Percentiles rank a stretch among this genome's conserved stretches.
Evolutionary conservation across 1,140 invertebrate genomes (phyloP).

Genomic region (Drosophila equinoxialis): DNA sequence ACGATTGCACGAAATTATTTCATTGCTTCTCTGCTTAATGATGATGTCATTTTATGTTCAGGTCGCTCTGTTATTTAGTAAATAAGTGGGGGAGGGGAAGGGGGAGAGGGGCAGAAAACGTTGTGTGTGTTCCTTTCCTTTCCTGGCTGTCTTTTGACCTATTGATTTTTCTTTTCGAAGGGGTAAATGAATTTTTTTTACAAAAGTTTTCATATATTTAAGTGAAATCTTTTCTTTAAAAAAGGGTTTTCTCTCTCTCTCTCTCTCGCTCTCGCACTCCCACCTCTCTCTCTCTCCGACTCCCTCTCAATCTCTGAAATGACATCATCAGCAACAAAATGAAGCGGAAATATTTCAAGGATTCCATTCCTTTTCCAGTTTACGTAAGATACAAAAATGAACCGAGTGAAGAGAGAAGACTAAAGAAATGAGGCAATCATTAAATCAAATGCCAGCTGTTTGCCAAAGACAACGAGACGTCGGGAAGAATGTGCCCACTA

Average conservation of each 20-base stretch:
- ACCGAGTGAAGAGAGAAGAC: background rate
- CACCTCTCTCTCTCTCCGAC: no score
- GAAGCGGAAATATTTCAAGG: slow-evolving; percentile 12
- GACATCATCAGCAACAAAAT: background rate
- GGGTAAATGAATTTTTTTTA: no score
- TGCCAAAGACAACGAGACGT: background rate
- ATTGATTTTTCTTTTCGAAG: background rate
- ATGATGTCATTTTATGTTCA: slow-evolving; percentile 10
- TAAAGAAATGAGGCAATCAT: slow-evolving; percentile 43
- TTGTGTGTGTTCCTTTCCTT: background rate
- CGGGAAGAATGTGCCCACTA: slow-evolving; percentile 37
- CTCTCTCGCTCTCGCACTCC: no score
- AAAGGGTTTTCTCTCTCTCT: no score
- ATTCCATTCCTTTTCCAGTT: background rate
- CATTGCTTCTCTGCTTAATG: slow-evolving; percentile 1
- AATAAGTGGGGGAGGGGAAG: background rate
- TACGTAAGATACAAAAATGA: slow-evolving; percentile 2
- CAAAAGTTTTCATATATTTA: no score
- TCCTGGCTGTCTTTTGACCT: background rate
- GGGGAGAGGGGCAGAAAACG: background rate
- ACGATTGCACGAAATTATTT: slow-evolving; percentile 1
- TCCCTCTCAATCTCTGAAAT: no score
- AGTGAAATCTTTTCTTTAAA: no score
- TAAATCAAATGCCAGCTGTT: slow-evolving; percentile 42
- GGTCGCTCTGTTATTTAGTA: no score